Percentiles rank a stretch among this genome's conserved stretches.
Conservation (phyloP, 2,888 invertebrate genomes). For the Leptopilina syphax region DNA sequence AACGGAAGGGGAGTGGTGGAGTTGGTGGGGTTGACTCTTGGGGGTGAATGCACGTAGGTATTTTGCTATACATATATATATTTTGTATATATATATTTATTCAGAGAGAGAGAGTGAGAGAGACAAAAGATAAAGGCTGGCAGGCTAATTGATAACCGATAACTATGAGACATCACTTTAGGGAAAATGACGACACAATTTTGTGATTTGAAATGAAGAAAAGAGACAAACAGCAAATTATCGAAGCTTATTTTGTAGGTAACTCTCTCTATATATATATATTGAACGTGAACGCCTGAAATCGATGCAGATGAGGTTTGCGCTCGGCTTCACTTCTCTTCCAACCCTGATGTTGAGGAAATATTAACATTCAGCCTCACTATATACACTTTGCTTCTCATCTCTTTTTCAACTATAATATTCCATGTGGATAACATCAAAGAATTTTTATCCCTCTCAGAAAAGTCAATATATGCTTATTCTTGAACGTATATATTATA, state of each 20-base stretch:
- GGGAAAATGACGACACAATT: conserved; percentile 18
- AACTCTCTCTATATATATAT: conserved; percentile 18
- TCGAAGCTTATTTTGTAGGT: conserved; percentile 56
- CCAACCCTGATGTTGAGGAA: conserved; percentile 40
- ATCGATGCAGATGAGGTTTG: conserved; percentile 56
- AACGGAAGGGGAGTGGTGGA: conserved; percentile 66
- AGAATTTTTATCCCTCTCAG: neutral
- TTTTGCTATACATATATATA: conserved; percentile 45
- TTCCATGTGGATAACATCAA: conserved; percentile 22
- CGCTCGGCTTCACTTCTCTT: conserved; percentile 18
- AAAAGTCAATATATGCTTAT: conserved; percentile 11
- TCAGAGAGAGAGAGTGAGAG: neutral
- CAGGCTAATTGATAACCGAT: conserved; percentile 53
- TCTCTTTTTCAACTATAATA: conserved; percentile 23
- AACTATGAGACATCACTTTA: conserved; percentile 10
- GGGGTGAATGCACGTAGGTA: conserved; percentile 66
- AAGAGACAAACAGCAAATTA: conserved; percentile 44
- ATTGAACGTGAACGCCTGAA: conserved; percentile 50
- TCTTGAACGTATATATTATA: neutral
- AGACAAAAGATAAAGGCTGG: conserved; percentile 42
- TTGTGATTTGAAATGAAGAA: conserved; percentile 36
- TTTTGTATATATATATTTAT: too few species aligned
- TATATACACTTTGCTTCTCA: conserved; percentile 18
- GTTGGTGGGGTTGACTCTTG: conserved; percentile 61
- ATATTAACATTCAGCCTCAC: conserved; percentile 46